Base-by-base conservation (phyloP, 2,888 invertebrate species). In the Emmelina monodactyla region DNA sequence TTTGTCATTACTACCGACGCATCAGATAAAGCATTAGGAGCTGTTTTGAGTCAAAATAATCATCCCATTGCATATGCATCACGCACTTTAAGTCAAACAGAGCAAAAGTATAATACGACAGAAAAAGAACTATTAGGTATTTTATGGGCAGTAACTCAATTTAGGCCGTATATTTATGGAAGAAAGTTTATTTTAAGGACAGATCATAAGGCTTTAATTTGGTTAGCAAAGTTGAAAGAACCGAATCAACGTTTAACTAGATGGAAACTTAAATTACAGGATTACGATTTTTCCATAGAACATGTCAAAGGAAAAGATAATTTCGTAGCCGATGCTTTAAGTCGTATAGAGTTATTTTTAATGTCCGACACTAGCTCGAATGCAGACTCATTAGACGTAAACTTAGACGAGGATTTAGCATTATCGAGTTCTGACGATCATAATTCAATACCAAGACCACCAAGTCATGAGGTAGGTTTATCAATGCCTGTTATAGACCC, bases 71-170 rank as follows among this genome's bases (percentile, higher is more conserved):
- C 37, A 9, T 56, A 46, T 28, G 47, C 51, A 1, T 47, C 45
- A 9, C 15, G 50, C 12, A 50, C 50, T 1, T 33, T 50, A 16
- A 42, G 34, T 22, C 36, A 40, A 14, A 33, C 42, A 1, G 46
- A 53, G 40, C 32, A 19, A n/a, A 48, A 47, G 29, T 52, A 51
- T 37, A 40, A 40, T 14, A 51, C 53, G 9, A 55, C 45, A 1
- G 50, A 58, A 41, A 47, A 49, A 33, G 53, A 58, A 45, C 36
- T 55, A 7, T 39, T 56, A 33, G 51, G 48, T 3, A 40, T 55
- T 3, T 34, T 55, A 19, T 51, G 43, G 41, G 52, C 51, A 1
- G 31, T 40, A 11, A 40, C 31, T 3, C 41, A 45, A 31, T 43
- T 43, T 39, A 34, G 43, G 37, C 40, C 42, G 6, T 39, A 43